Evolutionary conservation across 2,113 vertebrate species (phyloP).

Genomic region (Harpagus bidentatus): DNA sequence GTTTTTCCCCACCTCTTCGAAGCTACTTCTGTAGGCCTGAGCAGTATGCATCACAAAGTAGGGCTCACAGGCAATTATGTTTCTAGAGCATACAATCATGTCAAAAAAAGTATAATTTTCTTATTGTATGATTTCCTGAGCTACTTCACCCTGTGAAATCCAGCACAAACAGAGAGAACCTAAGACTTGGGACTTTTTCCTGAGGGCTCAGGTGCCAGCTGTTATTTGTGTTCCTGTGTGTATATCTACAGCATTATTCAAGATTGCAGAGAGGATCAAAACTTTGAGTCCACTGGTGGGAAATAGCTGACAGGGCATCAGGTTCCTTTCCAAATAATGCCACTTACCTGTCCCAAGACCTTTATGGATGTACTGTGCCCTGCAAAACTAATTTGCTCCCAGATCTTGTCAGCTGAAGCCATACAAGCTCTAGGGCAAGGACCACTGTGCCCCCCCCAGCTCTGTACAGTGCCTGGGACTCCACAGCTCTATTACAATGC

Average conservation of each 20-base stretch:
- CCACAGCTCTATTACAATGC: background rate
- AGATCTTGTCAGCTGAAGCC: background rate
- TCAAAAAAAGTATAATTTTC: background rate
- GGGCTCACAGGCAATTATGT: background rate
- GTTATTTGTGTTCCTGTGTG: background rate
- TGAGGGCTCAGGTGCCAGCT: background rate
- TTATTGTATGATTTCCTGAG: background rate
- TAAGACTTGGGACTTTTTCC: background rate
- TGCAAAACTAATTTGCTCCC: background rate
- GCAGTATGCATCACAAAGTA: background rate
- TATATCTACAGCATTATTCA: background rate
- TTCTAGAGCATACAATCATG: background rate
- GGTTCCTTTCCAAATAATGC: background rate
- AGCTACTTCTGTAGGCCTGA: background rate
- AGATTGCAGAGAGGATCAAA: background rate
- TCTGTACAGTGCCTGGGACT: background rate
- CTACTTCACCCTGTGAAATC: background rate
- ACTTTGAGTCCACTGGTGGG: background rate
- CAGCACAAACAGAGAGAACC: background rate
- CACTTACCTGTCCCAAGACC: background rate
- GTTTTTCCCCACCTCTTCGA: background rate
- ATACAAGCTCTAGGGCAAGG: background rate
- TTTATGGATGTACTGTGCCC: background rate
- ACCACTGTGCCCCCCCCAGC: rapidly evolving
- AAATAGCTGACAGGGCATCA: background rate